Percentiles rank a stretch among this genome's conserved stretches.
Evolutionary conservation across 2,797 vertebrate species (phyloP).

Genomic region (Tiaroga cobitis): DNA sequence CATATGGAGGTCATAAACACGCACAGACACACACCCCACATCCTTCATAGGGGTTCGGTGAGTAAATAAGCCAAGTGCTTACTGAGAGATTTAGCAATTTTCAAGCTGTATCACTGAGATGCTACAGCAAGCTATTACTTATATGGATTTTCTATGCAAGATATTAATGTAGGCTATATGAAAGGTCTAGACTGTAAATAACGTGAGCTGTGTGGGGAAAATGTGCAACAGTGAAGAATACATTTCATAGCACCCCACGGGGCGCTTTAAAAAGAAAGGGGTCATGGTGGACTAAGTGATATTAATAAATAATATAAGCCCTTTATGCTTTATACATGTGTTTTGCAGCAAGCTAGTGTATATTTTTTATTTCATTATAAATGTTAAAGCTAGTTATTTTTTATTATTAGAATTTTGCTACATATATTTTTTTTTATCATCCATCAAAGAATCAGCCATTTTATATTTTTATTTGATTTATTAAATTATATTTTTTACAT

Average conservation of each 20-base stretch:
- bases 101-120: not conserved
- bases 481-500: not conserved
- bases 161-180: not conserved
- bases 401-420: not conserved
- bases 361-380: not conserved
- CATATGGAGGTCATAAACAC: conserved; percentile 41
- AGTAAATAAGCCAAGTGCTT: conserved; percentile 39
- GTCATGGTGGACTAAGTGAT: not conserved
- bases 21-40: conserved; percentile 27
- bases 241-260: not conserved
- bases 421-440: not conserved
- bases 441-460: not conserved
- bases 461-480: not conserved
- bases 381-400: not conserved
- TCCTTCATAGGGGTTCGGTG: conserved; percentile 13
- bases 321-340: not conserved
- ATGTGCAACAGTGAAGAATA: not conserved
- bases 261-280: not conserved
- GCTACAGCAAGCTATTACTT: not conserved
- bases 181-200: conserved; percentile 4
- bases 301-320: not conserved
- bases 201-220: not conserved
- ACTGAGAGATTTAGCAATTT: conserved; percentile 4
- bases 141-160: not conserved
- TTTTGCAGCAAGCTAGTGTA: not conserved